phyloP scores from a whole-genome alignment of 2,797 vertebrate genomes.

The Argya squamiceps region DNA sequence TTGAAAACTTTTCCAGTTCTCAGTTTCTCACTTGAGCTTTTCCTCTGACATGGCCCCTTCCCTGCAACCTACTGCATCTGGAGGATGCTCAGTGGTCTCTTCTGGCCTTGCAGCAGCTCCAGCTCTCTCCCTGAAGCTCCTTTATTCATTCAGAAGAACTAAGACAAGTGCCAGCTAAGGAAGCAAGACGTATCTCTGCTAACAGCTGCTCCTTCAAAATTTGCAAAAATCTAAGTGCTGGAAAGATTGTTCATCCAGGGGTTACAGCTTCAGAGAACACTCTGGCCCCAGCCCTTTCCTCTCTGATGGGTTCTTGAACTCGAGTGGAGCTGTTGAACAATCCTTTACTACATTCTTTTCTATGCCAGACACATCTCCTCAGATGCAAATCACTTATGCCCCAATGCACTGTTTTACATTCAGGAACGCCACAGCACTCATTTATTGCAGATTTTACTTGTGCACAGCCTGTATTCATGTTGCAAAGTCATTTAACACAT shows the following conservation, averaged over 20 bases:
- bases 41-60: background rate
- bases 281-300: background rate
- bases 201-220: background rate
- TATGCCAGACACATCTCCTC: background rate
- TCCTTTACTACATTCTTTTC: background rate
- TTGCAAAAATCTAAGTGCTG: background rate
- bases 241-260: background rate
- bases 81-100: background rate
- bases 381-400: constrained; percentile 35
- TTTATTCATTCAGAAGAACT: background rate
- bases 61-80: background rate
- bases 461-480: background rate
- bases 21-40: background rate
- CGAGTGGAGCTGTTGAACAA: background rate
- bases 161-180: background rate
- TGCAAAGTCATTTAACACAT: background rate
- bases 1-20: background rate
- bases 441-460: constrained; percentile 11
- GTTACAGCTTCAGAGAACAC: background rate
- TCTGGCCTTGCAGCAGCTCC: background rate
- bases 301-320: constrained; percentile 7
- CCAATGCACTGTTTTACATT: constrained; percentile 30
- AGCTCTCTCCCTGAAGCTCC: background rate
- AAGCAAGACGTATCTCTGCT: background rate
- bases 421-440: background rate